A percentile compares a stretch with the other conserved stretches of the same genome.
Evolutionary conservation across 64 coral and sea anemone species (phyloP).

Genomic region (Porites lutea): DNA sequence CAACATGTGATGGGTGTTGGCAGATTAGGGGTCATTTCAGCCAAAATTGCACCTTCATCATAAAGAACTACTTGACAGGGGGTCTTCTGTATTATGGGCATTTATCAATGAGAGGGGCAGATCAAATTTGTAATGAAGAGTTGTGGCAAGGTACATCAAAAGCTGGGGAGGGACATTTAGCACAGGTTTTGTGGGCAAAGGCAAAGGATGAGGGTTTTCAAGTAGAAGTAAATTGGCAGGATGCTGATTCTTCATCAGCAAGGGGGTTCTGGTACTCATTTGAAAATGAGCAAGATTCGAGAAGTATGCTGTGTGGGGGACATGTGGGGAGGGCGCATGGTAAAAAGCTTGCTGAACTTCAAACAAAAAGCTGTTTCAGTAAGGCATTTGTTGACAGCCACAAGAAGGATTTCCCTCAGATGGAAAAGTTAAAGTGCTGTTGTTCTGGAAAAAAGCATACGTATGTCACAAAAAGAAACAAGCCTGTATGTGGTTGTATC

Average conservation of each 20-base stretch:
- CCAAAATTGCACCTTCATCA: conserved; percentile 62
- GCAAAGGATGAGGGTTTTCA: conserved; percentile 29
- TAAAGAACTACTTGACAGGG: conserved; percentile 46
- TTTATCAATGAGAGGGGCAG: conserved; percentile 43
- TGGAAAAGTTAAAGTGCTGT: neutral
- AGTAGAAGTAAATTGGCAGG: neutral
- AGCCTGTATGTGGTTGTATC: conserved; percentile 30
- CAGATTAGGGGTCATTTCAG: conserved; percentile 46
- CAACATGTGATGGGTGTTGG: conserved; percentile 62
- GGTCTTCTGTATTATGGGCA: conserved; percentile 61
- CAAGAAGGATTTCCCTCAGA: conserved; percentile 33
- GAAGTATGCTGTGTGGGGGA: neutral
- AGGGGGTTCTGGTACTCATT: conserved; percentile 15
- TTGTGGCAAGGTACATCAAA: conserved; percentile 44
- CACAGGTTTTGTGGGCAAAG: conserved; percentile 35
- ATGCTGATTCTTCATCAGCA: neutral
- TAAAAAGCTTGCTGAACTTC: conserved; percentile 9
- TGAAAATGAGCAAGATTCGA: neutral
- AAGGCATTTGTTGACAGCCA: neutral
- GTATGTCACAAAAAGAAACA: conserved; percentile 28
- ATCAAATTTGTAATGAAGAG: conserved; percentile 27
- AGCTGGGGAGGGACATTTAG: conserved; percentile 28
- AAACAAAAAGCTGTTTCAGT: neutral
- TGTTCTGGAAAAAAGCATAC: conserved; percentile 24
- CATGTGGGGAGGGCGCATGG: conserved; percentile 31